phyloP scores from a whole-genome alignment of 2,113 vertebrate species.

The Peucedramus taeniatus region DNA sequence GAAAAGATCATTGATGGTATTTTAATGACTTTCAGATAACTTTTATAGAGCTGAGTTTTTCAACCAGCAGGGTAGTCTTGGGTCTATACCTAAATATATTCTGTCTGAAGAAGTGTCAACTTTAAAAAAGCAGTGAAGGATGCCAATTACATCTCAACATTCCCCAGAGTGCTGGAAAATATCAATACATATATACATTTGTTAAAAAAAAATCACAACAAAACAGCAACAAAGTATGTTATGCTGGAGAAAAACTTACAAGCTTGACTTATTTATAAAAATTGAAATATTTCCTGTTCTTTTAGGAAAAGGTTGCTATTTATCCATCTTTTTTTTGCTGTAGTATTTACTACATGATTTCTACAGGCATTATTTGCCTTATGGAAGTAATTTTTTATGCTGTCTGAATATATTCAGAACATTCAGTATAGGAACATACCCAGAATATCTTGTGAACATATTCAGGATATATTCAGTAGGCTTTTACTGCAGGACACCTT shows the following conservation, averaged over 20 bases:
- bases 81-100: neutral
- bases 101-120: neutral
- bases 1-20: neutral
- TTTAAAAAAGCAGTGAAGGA: neutral
- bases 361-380: neutral
- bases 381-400: neutral
- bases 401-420: neutral
- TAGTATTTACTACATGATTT: neutral
- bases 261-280: neutral
- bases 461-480: neutral
- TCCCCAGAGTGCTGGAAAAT: neutral
- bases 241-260: neutral
- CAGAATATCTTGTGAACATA: neutral
- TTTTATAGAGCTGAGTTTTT: neutral
- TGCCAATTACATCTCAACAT: neutral
- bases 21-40: constrained; percentile 25
- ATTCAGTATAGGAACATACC: neutral
- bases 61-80: neutral
- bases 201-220: neutral
- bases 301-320: neutral
- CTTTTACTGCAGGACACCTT: neutral
- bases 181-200: neutral
- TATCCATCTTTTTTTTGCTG: neutral
- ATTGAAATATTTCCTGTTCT: neutral
- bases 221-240: neutral